phyloP scores from a whole-genome alignment of 2,797 vertebrate genomes.

The Enteromius fasciolatus region DNA sequence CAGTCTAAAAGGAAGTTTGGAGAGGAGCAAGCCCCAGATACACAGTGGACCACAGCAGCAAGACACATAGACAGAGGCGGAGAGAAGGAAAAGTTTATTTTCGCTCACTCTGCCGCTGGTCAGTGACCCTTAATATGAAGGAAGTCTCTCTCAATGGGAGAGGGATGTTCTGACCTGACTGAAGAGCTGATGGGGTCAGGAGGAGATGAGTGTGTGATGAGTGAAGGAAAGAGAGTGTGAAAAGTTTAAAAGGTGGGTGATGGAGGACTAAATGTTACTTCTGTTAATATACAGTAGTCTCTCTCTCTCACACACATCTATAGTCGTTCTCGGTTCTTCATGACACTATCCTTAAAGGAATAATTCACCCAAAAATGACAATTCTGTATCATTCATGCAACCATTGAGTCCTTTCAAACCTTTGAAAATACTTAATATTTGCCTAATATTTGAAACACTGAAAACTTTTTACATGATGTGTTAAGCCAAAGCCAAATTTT shows the following conservation, averaged over 20 bases:
- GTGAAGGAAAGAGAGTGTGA: slow-evolving; percentile 11
- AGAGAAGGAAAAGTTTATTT: slow-evolving; percentile 74
- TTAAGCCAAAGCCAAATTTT: background rate
- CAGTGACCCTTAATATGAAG: slow-evolving; percentile 31
- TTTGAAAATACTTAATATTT: background rate
- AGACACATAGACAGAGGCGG: slow-evolving; percentile 52
- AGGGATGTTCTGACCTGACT: background rate
- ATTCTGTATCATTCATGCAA: background rate
- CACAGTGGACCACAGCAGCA: background rate
- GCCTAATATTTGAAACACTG: background rate
- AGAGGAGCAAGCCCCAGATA: background rate
- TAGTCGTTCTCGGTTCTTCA: background rate
- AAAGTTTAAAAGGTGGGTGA: slow-evolving; percentile 19
- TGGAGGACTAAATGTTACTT: slow-evolving; percentile 15
- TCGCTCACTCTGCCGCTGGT: background rate
- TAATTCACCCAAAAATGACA: background rate
- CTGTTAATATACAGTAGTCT: background rate
- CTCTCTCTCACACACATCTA: background rate
- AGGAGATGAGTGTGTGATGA: background rate
- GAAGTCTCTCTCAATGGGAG: slow-evolving; percentile 21
- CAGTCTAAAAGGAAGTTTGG: slow-evolving; percentile 32
- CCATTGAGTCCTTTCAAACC: background rate
- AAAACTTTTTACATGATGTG: background rate
- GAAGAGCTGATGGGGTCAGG: slow-evolving; percentile 27
- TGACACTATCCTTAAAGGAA: background rate